phyloP scores from a whole-genome alignment of 2,113 vertebrate genomes.

The Lanius collurio region DNA sequence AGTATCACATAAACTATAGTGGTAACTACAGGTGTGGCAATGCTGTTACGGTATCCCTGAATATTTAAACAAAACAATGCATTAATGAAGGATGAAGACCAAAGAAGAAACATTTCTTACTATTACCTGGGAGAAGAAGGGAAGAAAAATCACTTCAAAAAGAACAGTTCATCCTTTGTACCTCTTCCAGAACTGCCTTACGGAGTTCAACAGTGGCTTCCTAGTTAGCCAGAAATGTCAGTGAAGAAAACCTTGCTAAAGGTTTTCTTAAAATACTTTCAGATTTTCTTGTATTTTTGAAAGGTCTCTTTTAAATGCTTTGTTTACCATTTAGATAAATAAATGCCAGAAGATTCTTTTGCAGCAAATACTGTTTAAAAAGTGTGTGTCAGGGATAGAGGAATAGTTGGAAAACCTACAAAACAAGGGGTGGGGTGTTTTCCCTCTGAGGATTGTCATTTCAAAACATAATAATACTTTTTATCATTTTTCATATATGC shows the following conservation, averaged over 20 bases:
- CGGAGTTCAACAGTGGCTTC: not conserved
- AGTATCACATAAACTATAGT: not conserved
- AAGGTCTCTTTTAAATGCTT: not conserved
- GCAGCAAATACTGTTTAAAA: not conserved
- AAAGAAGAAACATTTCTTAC: not conserved
- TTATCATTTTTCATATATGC: not conserved
- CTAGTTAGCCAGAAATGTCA: not conserved
- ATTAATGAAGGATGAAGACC: not conserved
- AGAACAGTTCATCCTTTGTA: not conserved
- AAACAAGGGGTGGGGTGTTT: not conserved
- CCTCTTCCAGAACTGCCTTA: not conserved
- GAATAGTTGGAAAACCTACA: not conserved
- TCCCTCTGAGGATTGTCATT: rapidly evolving
- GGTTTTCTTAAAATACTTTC: not conserved
- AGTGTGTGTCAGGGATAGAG: not conserved
- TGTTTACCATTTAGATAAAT: not conserved
- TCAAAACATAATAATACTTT: not conserved
- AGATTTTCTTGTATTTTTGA: not conserved
- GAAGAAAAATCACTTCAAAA: not conserved
- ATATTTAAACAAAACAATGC: not conserved
- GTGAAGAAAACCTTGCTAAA: not conserved
- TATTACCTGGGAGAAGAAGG: not conserved
- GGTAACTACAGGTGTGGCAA: rapidly evolving
- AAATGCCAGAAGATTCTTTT: not conserved
- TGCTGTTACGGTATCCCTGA: not conserved